Evolutionary conservation across 2,797 vertebrate species (phyloP).

Genomic region (Sebastiscus albofasciatus): DNA sequence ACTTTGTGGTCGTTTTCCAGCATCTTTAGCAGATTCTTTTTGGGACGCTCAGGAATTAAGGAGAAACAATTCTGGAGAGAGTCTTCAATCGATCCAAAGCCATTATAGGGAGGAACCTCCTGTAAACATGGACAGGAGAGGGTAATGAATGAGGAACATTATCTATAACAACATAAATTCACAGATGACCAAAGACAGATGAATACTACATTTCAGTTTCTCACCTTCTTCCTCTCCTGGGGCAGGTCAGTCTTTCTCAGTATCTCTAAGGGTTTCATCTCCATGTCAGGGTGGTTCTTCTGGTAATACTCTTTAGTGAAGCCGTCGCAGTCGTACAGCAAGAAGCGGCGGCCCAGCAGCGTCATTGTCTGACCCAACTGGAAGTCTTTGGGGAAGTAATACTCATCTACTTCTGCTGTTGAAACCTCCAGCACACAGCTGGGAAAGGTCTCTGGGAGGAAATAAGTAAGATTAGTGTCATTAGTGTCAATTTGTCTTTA

Average conservation of each 20-base stretch:
- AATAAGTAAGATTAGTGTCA: background rate
- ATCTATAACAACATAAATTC: background rate
- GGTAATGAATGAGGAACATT: background rate
- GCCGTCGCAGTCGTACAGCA: conserved; percentile 89
- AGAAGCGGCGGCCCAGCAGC: conserved; percentile 87
- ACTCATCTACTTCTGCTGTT: conserved; percentile 89
- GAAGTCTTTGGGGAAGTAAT: conserved; percentile 91
- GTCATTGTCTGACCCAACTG: conserved; percentile 84
- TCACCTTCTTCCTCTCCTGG: conserved; percentile 80
- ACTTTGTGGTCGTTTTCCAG: conserved; percentile 88
- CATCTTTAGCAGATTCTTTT: conserved; percentile 87
- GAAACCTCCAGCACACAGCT: conserved; percentile 91
- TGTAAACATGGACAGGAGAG: conserved; percentile 47
- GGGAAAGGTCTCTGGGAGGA: conserved; percentile 86
- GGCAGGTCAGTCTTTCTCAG: conserved; percentile 52
- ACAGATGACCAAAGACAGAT: background rate
- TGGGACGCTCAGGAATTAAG: conserved; percentile 88
- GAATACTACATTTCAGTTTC: background rate
- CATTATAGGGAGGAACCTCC: conserved; percentile 92
- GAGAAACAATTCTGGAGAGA: conserved; percentile 92
- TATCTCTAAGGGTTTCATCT: conserved; percentile 78
- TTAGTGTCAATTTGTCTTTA: background rate
- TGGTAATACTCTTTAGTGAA: conserved; percentile 89
- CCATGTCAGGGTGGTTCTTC: conserved; percentile 85
- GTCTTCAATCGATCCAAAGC: conserved; percentile 91